Evolutionary conservation across 2,888 invertebrate species (phyloP).

Genomic region (Podotricha telesiphe): DNA sequence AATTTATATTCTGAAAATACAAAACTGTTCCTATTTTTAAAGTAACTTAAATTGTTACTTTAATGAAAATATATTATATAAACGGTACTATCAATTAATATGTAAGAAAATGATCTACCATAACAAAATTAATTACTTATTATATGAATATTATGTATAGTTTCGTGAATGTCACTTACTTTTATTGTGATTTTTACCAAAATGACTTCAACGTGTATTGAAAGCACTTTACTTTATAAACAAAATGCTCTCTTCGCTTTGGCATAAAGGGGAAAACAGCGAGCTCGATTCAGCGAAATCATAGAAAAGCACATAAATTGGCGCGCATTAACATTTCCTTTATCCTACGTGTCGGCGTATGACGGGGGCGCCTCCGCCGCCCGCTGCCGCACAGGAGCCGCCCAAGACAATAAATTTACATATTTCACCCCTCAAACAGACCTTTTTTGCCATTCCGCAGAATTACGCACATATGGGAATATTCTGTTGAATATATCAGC

Average conservation of each 20-base stretch:
- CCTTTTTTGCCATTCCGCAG: constrained; percentile 84
- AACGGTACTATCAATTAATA: no score
- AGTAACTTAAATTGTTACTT: no score
- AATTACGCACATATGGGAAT: constrained; percentile 85
- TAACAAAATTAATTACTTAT: neutral
- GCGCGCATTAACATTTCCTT: constrained; percentile 83
- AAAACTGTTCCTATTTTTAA: neutral
- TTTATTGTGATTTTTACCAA: constrained; percentile 17
- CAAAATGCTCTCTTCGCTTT: constrained; percentile 58
- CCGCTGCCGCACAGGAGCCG: constrained; percentile 73
- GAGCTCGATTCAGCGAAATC: constrained; percentile 81
- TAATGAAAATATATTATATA: no score
- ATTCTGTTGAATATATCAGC: constrained; percentile 83
- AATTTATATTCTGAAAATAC: neutral
- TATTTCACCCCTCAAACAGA: constrained; percentile 84
- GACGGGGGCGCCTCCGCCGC: constrained; percentile 74
- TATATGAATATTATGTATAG: neutral
- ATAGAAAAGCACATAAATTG: constrained; percentile 84
- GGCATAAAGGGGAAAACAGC: constrained; percentile 75
- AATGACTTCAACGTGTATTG: constrained; percentile 48
- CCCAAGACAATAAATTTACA: constrained; percentile 85
- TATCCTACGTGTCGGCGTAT: constrained; percentile 83
- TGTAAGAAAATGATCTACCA: no score
- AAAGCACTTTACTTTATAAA: constrained; percentile 66
- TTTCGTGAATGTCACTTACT: neutral